A percentile compares a stretch with the other conserved stretches of the same genome.
phyloP scores from a whole-genome alignment of 2,113 vertebrate genomes.

The Bucco capensis region DNA sequence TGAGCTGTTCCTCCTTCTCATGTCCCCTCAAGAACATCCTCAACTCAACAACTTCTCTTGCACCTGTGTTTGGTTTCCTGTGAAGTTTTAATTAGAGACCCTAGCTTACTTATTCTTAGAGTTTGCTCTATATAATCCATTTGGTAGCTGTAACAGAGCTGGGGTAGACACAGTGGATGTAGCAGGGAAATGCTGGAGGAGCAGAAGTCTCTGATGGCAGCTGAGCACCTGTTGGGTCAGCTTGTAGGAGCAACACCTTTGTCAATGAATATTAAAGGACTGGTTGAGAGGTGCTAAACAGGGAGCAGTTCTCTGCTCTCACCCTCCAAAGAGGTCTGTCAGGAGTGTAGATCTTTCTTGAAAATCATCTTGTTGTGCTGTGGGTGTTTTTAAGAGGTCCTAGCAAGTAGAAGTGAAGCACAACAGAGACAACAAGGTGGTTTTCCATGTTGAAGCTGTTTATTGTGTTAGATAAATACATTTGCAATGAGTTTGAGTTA shows the following conservation, averaged over 20 bases:
- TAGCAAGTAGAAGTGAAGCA: not conserved
- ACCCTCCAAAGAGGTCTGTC: not conserved
- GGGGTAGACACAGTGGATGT: rapidly evolving
- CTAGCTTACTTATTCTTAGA: not conserved
- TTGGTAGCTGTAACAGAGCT: not conserved
- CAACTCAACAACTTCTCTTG: not conserved
- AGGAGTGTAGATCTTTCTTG: not conserved
- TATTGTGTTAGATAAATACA: conserved; percentile 55
- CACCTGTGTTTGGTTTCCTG: not conserved
- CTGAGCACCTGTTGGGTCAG: not conserved
- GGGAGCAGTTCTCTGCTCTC: not conserved
- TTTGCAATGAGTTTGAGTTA: not conserved
- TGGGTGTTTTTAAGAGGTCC: not conserved
- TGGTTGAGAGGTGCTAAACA: not conserved
- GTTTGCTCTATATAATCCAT: rapidly evolving
- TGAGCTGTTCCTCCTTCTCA: not conserved
- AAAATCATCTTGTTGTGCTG: not conserved
- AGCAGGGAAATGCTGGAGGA: not conserved
- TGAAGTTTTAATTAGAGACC: not conserved
- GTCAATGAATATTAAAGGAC: rapidly evolving
- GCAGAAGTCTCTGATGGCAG: not conserved
- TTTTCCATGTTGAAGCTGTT: conserved; percentile 24
- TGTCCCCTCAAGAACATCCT: not conserved
- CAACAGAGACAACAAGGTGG: not conserved
- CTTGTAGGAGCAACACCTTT: not conserved